These are phyloP conservation scores for Dryococelus australis DNA, from an alignment of 2,888 invertebrate genomes.

Conservation along the genomic window DNA sequence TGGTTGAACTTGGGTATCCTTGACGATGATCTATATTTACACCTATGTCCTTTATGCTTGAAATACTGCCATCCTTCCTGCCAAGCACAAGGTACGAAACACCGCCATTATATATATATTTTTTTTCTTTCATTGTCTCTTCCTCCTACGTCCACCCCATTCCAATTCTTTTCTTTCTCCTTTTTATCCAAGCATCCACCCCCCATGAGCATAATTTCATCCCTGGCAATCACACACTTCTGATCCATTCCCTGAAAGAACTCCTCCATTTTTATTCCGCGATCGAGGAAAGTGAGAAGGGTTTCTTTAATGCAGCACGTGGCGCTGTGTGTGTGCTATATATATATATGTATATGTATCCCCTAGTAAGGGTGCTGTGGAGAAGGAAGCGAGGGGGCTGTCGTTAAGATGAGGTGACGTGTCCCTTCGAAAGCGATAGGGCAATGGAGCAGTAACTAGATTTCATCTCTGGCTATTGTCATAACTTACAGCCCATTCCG, in stretches of 20 bases:
- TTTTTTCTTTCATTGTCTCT: constrained; percentile 27
- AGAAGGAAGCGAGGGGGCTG: neutral
- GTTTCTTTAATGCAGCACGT: neutral
- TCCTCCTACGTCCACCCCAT: constrained; percentile 11
- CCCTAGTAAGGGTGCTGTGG: neutral
- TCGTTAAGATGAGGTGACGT: constrained; percentile 3
- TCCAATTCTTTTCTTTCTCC: constrained; percentile 2
- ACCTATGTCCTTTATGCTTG: neutral
- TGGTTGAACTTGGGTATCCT: too few species aligned
- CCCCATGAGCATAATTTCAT: constrained; percentile 26
- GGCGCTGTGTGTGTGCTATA: neutral
- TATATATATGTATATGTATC: constrained; percentile 25
- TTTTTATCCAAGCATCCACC: neutral
- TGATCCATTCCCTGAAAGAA: constrained; percentile 26
- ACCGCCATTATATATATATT: constrained; percentile 23
- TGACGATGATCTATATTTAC: neutral
- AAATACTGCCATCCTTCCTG: neutral
- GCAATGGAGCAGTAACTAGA: neutral
- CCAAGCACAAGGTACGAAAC: neutral
- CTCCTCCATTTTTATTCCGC: constrained; percentile 27
- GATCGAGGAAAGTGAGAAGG: constrained; percentile 25
- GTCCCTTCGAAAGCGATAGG: neutral
- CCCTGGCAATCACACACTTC: constrained; percentile 28
- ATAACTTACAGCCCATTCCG: neutral
- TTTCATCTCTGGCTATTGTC: neutral